Percentiles rank a stretch among this genome's conserved stretches.
Conservation (phyloP, 1,140 invertebrate genomes). For the Zophobas atratus region DNA sequence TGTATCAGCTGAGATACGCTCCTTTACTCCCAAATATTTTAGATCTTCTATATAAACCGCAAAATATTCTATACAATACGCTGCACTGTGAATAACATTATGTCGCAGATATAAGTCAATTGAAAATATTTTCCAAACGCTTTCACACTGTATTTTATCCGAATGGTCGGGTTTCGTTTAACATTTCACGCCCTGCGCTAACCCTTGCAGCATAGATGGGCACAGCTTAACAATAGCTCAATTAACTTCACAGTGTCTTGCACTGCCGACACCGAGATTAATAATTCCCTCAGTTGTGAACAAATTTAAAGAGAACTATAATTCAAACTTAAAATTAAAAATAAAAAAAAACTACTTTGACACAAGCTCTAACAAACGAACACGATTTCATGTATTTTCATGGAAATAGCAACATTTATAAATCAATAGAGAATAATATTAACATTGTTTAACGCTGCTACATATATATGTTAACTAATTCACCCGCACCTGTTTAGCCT, state of each 20-base stretch:
- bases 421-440: too few species aligned
- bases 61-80: constrained; percentile 45
- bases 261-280: background rate
- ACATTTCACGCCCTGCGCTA: constrained; percentile 27
- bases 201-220: constrained; percentile 12
- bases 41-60: constrained; percentile 51
- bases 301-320: too few species aligned
- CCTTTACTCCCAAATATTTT: constrained; percentile 50
- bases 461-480: too few species aligned
- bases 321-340: too few species aligned
- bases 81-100: constrained; percentile 30
- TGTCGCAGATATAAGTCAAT: constrained; percentile 38
- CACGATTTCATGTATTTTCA: too few species aligned
- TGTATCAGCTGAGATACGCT: constrained; percentile 54
- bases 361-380: too few species aligned
- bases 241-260: constrained; percentile 7
- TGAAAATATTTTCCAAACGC: constrained; percentile 39
- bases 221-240: constrained; percentile 16
- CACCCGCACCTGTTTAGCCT: too few species aligned
- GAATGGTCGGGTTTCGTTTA: constrained; percentile 23
- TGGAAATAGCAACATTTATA: too few species aligned
- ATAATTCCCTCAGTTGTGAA: background rate
- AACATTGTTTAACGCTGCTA: too few species aligned
- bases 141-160: constrained; percentile 25
- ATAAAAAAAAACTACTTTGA: too few species aligned